Percentiles rank a stretch among this genome's conserved stretches.
These are phyloP conservation scores for Philopotamus ludificatus DNA, from an alignment of 1,140 invertebrate species.

Conservation along the genomic window DNA sequence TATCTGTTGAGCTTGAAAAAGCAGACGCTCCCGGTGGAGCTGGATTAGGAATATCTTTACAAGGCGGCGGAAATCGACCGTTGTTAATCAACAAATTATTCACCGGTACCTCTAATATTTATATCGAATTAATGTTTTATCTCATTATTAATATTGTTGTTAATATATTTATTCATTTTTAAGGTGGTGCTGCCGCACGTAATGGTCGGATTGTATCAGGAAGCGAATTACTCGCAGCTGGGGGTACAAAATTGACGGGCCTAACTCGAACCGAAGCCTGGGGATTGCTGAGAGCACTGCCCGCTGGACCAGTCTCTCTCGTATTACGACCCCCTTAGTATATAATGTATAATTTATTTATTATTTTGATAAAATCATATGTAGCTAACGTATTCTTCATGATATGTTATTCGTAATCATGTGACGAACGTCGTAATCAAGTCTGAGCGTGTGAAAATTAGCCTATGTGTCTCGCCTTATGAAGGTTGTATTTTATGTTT, in stretches of 20 bases:
- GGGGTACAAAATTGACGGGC: slow-evolving; percentile 73
- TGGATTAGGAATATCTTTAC: slow-evolving; percentile 78
- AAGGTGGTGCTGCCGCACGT: slow-evolving; percentile 91
- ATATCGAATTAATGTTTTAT: neutral
- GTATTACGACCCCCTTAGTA: slow-evolving; percentile 33
- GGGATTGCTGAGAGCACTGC: slow-evolving; percentile 86
- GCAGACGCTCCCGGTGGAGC: slow-evolving; percentile 85
- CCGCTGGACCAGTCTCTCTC: slow-evolving; percentile 71
- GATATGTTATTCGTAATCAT: neutral
- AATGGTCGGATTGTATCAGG: slow-evolving; percentile 78
- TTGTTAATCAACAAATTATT: slow-evolving; percentile 89
- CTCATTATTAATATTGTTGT: neutral
- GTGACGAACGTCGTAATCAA: neutral
- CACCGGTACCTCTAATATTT: slow-evolving; percentile 65
- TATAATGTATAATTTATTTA: slow-evolving; percentile 1
- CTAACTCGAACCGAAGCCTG: slow-evolving; percentile 91
- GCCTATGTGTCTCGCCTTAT: neutral
- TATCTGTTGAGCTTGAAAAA: slow-evolving; percentile 62
- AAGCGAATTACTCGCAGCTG: slow-evolving; percentile 83
- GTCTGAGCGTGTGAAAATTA: neutral
- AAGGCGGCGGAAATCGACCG: slow-evolving; percentile 88
- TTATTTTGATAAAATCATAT: no score
- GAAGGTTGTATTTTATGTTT: neutral
- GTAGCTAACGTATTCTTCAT: no score
- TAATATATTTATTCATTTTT: slow-evolving; percentile 37